Evolutionary conservation across 2,888 invertebrate species (phyloP), one percentile per base, ranked within the genome.

Genomic region (Fragum fragum): DNA sequence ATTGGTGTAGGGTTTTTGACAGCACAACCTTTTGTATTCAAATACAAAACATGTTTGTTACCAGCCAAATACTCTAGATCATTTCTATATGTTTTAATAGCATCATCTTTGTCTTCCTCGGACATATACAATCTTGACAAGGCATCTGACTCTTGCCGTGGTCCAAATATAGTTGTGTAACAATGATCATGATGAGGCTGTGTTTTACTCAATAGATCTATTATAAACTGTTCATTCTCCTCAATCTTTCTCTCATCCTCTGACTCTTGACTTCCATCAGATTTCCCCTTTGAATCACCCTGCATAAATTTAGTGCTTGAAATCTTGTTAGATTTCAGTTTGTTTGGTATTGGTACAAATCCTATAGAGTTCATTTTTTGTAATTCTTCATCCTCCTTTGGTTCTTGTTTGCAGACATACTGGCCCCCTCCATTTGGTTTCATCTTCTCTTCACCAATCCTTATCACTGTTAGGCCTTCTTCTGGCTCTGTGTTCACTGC

Each of bases 101-200:
- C 59, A 28, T 52, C 26, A 14, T 14, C 26, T 32, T 32, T 32
- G 2, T 61, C 61, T 6, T 61, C 32, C 1, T 29, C 61, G 6
- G 59, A 47, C 18, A 42, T 61, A 26, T 59, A 47, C n/a, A 59
- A 21, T 29, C 70, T 57, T 2, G 61, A 42, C 23, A 76, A n/a
- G 5, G 42, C 28, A 32, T 76, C 71, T 18, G 61, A 47, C 14
- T 47, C 61, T 42, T 76, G 42, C n/a, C 76, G 42, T 29, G 59
- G 71, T 39, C 93, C 93, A 83, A 91, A 91, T 53, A 92, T 89
- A 6, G 91, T 91, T 6, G 93, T 93, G 79, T 93, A 93, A 76
- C 87, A 86, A 78, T 93, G 93, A 75, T 93, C 93, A 76, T 90
- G 90, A 78, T 89, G 89, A 0, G 92, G 92, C 70, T 91, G 91